Evolutionary conservation across 2,113 vertebrate genomes (phyloP), one percentile per base, ranked within the genome.

Genomic region (Colossoma macropomum): DNA sequence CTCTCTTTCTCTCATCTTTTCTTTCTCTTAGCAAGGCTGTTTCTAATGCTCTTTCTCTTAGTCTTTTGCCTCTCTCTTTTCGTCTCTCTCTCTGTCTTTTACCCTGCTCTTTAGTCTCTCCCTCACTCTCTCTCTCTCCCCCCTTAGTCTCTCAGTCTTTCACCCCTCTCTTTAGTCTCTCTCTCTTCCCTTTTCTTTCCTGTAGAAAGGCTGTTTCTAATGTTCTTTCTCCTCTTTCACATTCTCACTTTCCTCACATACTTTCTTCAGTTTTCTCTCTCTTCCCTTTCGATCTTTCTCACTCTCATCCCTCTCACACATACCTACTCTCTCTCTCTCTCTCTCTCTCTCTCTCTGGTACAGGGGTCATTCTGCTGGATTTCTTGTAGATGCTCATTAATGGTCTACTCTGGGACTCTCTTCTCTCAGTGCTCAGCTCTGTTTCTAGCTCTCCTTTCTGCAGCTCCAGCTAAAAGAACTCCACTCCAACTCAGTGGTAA

Each of bases 311-410:
- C 13, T 34, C n/a, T n/a, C n/a, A n/a, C n/a, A n/a, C n/a, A n/a
- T n/a, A n/a, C n/a, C n/a, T n/a, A n/a, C n/a, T 45, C 41, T 45
- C 41, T 45, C 9, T 45, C 41, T 45, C 9, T 45, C 41, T 45
- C 41, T 45, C 34, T 34, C 21, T 34, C 30, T 41, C 4, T n/a
- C 10, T 12, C 21, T 48, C 41, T 25, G 65, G 16, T 70, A 50
- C 34, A 75, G 75, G 34, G 80, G 81, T 82, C 81, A 77, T 41
- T 28, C n/a, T 48, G 48, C 62, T 41, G 62, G 38, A 76, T 62
- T 60, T 76, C 56, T n/a, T 76, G 65, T n/a, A 19, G 50, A 28
- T 56, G 60, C 81, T 82, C 38, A 70, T 82, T 75, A 76, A 80
- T 54, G 65, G 79, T 27, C 68, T 28, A 73, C 17, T 56, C 75